phyloP scores from a whole-genome alignment of 2,888 invertebrate genomes.

The Agriotes lineatus region DNA sequence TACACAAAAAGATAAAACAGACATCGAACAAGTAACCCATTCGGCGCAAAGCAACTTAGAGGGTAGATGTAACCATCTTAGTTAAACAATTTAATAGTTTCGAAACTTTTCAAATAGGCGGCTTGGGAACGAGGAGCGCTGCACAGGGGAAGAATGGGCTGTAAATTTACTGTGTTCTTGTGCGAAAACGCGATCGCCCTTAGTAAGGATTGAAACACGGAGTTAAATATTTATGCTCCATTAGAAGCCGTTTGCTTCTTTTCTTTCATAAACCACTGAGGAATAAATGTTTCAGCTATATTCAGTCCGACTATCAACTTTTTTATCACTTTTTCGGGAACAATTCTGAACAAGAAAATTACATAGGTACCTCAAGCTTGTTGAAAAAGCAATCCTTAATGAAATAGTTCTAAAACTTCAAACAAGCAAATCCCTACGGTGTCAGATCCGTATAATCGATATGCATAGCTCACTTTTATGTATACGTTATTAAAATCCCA shows the following conservation, averaged over 20 bases:
- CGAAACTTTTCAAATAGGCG: constrained; percentile 34
- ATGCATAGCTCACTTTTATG: no score
- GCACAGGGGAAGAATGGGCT: constrained; percentile 4
- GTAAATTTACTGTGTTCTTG: constrained; percentile 11
- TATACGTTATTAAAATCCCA: no score
- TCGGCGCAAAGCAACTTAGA: constrained; percentile 6
- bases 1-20: constrained; percentile 12
- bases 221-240: neutral
- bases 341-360: no score
- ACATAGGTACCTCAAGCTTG: no score
- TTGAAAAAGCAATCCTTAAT: no score
- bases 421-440: no score
- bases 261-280: no score
- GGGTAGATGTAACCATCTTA: constrained; percentile 33
- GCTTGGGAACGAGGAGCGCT: constrained; percentile 21
- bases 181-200: neutral
- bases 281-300: no score
- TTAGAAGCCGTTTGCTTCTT: neutral
- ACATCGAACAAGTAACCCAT: constrained; percentile 8
- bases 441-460: no score
- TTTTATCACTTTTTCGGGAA: no score
- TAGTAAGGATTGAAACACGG: neutral
- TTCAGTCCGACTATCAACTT: no score
- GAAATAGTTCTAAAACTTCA: no score
- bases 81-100: constrained; percentile 42